phyloP scores from a whole-genome alignment of 2,113 vertebrate species.

The Jaculus jaculus region DNA sequence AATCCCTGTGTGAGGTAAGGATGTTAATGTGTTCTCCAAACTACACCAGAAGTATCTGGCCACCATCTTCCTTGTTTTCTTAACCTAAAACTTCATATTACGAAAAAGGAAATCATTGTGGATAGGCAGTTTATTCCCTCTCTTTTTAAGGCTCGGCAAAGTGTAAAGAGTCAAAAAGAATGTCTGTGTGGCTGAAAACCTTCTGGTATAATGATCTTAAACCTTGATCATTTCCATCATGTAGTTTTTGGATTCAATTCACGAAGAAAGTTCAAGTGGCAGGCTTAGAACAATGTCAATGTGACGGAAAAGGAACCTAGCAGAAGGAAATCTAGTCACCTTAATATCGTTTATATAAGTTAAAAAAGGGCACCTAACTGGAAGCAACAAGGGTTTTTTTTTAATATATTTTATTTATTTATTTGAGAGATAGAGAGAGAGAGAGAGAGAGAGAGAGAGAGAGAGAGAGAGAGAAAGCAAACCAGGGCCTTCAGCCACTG shows the following conservation, averaged over 20 bases:
- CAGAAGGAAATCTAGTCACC: fast-evolving
- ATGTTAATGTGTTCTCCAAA: fast-evolving
- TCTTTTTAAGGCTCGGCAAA: too few species aligned
- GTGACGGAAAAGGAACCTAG: fast-evolving
- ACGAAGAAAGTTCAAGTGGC: fast-evolving
- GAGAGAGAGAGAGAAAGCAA: too few species aligned
- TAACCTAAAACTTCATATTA: background rate
- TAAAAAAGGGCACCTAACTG: background rate
- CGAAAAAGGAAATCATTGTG: background rate
- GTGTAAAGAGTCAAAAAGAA: background rate
- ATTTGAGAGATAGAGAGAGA: too few species aligned
- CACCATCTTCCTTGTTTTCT: background rate
- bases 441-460: too few species aligned
- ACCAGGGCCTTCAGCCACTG: too few species aligned
- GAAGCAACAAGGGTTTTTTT: too few species aligned
- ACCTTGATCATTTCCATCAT: too few species aligned
- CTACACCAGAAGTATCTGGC: fast-evolving
- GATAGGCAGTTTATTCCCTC: background rate
- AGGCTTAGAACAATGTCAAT: fast-evolving
- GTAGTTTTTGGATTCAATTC: background rate
- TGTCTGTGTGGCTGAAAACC: background rate
- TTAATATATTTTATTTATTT: too few species aligned
- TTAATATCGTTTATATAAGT: background rate
- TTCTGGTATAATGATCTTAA: background rate
- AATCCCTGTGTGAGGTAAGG: background rate